Conservation (phyloP, 2,888 invertebrate species). For the Brachyptera putata region DNA sequence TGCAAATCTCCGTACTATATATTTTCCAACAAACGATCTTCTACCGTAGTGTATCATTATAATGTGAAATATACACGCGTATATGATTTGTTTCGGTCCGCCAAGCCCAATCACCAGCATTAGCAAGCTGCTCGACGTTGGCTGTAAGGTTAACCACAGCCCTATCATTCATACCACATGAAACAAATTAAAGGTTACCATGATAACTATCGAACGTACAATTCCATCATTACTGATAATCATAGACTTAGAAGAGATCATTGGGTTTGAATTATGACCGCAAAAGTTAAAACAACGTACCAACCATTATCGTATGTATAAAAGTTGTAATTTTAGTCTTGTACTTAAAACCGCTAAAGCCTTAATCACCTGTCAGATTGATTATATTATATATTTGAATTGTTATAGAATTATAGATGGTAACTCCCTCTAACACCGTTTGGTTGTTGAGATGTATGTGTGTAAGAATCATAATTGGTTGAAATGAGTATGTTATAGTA, state of each 20-base stretch:
- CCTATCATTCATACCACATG: slow-evolving; percentile 15
- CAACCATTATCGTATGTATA: slow-evolving; percentile 18
- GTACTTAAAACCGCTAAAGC: slow-evolving; percentile 21
- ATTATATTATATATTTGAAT: slow-evolving; percentile 22
- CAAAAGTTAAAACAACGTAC: slow-evolving; percentile 24
- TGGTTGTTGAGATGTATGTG: no score
- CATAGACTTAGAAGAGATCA: slow-evolving; percentile 19
- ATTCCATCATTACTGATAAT: slow-evolving; percentile 32
- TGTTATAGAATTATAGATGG: neutral
- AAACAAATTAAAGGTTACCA: slow-evolving; percentile 29
- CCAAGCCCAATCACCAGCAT: slow-evolving; percentile 23
- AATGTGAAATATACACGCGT: slow-evolving; percentile 16
- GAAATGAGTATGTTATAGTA: no score
- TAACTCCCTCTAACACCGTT: neutral
- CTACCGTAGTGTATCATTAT: slow-evolving; percentile 16
- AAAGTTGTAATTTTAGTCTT: slow-evolving; percentile 22
- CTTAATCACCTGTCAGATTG: slow-evolving; percentile 23
- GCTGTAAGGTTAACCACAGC: slow-evolving; percentile 21
- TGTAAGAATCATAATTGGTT: no score
- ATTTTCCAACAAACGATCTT: slow-evolving; percentile 27
- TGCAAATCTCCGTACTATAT: slow-evolving; percentile 19
- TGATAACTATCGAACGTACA: slow-evolving; percentile 26
- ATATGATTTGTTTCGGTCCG: slow-evolving; percentile 26
- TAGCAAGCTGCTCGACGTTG: slow-evolving; percentile 19
- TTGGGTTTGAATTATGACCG: slow-evolving; percentile 23